Evolutionary conservation across 2,888 invertebrate species (phyloP).

Genomic region (Ctena decussata): DNA sequence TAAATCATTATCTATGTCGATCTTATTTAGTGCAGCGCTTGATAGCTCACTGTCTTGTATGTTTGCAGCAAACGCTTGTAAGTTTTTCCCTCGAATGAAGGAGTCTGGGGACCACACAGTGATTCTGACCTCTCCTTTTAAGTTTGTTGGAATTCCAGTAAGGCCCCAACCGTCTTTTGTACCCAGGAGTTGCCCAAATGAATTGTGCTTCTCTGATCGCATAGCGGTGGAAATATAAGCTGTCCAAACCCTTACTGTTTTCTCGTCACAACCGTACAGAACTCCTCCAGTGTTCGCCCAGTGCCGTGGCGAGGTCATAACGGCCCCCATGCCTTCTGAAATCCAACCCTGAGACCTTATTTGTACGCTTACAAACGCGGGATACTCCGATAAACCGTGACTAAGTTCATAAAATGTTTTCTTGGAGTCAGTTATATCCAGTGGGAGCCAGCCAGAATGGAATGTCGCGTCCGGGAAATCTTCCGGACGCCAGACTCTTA

Average conservation of each 20-base stretch:
- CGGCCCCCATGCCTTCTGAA: background rate
- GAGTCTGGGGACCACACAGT: slow-evolving; percentile 5
- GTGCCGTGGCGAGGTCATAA: background rate
- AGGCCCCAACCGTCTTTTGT: slow-evolving; percentile 24
- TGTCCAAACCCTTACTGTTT: slow-evolving; percentile 39
- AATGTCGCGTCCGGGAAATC: background rate
- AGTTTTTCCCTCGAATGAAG: background rate
- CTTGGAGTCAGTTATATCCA: background rate
- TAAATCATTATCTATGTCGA: slow-evolving; percentile 16
- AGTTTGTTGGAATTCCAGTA: background rate
- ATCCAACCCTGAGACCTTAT: background rate
- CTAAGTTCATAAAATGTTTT: background rate
- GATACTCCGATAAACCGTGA: background rate
- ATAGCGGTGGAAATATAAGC: background rate
- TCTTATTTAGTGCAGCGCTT: too few species aligned
- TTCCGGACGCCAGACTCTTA: background rate
- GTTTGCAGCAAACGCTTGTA: background rate
- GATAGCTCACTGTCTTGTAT: background rate
- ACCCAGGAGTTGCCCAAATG: slow-evolving; percentile 1
- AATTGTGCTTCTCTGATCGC: background rate
- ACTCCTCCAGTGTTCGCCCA: slow-evolving; percentile 29
- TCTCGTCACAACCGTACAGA: slow-evolving; percentile 30
- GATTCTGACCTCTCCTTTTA: slow-evolving; percentile 12
- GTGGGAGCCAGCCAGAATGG: background rate
- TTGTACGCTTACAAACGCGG: background rate